Evolutionary conservation across 1,140 invertebrate species (phyloP).

Genomic region (Euwallacea similis): DNA sequence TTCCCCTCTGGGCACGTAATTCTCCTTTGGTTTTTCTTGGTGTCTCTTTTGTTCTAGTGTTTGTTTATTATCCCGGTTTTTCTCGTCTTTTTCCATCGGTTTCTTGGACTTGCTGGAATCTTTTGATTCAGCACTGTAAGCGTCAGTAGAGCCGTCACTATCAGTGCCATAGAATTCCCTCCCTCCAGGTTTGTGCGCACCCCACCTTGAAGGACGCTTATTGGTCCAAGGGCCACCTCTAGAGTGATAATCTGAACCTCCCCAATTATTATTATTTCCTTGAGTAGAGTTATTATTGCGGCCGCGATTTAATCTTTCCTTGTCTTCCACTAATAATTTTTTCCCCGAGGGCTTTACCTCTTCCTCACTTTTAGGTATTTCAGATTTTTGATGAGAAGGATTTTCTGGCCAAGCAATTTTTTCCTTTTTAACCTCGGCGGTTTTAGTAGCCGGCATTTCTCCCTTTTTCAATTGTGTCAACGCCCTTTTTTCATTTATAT

Average conservation of each 20-base stretch:
- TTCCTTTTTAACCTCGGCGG: slow-evolving; percentile 52
- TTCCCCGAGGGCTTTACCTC: background rate
- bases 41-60: slow-evolving; percentile 53
- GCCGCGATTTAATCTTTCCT: slow-evolving; percentile 52
- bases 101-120: slow-evolving; percentile 55
- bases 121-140: slow-evolving; percentile 57
- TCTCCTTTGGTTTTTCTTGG: slow-evolving; percentile 53
- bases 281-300: slow-evolving; percentile 43
- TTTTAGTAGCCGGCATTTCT: slow-evolving; percentile 42
- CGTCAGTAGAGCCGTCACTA: slow-evolving; percentile 64
- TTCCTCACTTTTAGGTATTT: slow-evolving; percentile 27
- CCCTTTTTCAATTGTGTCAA: slow-evolving; percentile 60
- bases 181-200: slow-evolving; percentile 39
- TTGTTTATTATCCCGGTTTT: slow-evolving; percentile 56
- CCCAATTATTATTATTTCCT: slow-evolving; percentile 47
- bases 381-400: slow-evolving; percentile 45
- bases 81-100: slow-evolving; percentile 63
- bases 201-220: slow-evolving; percentile 30
- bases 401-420: slow-evolving; percentile 56
- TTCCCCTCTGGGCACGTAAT: slow-evolving; percentile 78
- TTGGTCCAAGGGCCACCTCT: slow-evolving; percentile 30
- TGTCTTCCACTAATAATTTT: slow-evolving; percentile 45
- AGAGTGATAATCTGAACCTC: slow-evolving; percentile 41
- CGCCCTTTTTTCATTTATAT: slow-evolving; percentile 60
- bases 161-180: slow-evolving; percentile 56